These are phyloP conservation scores for Pseudopleuronectes americanus DNA, from an alignment of 2,797 vertebrate genomes.

Conservation along the genomic window DNA sequence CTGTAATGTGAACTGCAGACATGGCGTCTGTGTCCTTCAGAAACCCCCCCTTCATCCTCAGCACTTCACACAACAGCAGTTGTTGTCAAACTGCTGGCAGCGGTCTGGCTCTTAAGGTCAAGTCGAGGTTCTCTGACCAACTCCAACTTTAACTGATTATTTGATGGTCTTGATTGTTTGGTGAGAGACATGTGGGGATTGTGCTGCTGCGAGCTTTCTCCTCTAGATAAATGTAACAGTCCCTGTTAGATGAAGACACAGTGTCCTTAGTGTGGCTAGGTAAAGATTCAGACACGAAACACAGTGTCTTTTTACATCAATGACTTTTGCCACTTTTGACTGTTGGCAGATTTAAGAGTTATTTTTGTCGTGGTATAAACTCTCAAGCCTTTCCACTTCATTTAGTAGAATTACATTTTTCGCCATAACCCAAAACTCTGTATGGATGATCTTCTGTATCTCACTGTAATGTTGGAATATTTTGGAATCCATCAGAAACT, in stretches of 20 bases:
- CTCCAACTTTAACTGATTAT: constrained; percentile 3
- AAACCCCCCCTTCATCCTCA: neutral
- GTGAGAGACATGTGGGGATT: neutral
- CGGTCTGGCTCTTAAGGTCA: constrained; percentile 38
- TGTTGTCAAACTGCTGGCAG: constrained; percentile 42
- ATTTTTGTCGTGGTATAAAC: neutral
- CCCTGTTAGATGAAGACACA: neutral
- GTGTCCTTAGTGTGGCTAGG: neutral
- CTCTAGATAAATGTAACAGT: neutral
- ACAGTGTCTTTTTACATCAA: neutral
- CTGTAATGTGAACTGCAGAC: constrained; percentile 66
- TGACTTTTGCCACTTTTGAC: neutral
- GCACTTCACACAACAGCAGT: constrained; percentile 41
- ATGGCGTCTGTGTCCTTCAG: constrained; percentile 68
- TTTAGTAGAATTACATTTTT: neutral
- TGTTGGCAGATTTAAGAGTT: neutral
- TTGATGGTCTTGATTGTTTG: constrained; percentile 6
- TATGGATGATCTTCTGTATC: too few relatives aligned
- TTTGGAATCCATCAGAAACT: too few relatives aligned
- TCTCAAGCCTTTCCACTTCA: neutral
- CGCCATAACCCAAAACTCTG: too few relatives aligned
- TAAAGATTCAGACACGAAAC: constrained; percentile 9
- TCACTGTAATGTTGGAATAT: too few relatives aligned
- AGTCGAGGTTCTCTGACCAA: constrained; percentile 32
- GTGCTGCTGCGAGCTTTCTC: neutral